Conservation (phyloP, 2,888 invertebrate genomes). For the Oligia fasciuncula region DNA sequence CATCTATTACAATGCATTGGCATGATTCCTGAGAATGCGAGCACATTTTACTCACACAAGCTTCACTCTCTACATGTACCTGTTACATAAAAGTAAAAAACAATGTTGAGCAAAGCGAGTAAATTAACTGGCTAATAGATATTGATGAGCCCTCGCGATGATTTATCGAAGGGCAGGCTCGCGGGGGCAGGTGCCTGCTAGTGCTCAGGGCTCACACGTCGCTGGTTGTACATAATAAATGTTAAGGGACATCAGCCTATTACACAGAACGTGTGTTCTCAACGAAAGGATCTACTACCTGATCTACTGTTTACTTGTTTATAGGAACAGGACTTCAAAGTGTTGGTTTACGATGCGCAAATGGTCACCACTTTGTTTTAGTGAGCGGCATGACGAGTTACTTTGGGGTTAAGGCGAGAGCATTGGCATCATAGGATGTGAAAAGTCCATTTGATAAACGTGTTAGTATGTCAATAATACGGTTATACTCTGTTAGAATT, state of each 20-base stretch:
- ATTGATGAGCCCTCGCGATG: slow-evolving; percentile 59
- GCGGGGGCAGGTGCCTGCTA: not conserved
- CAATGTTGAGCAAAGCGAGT: slow-evolving; percentile 46
- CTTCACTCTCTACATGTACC: not conserved
- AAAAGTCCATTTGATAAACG: not conserved
- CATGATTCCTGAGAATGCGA: not conserved
- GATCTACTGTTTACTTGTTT: not conserved
- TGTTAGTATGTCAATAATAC: not conserved
- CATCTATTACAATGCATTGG: not conserved
- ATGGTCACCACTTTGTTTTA: not conserved
- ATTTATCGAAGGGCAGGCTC: slow-evolving; percentile 41
- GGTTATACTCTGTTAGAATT: too few relatives aligned
- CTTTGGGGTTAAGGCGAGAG: not conserved
- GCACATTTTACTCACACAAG: not conserved
- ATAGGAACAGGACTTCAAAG: slow-evolving; percentile 9
- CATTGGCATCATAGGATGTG: not conserved
- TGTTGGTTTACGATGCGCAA: slow-evolving; percentile 30
- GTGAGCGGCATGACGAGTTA: slow-evolving; percentile 11
- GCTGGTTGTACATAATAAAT: slow-evolving; percentile 17
- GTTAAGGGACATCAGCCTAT: slow-evolving; percentile 1
- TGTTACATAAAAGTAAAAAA: slow-evolving; percentile 39
- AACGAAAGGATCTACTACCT: too few relatives aligned
- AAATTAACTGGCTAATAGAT: slow-evolving; percentile 61
- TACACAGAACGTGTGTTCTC: not conserved
- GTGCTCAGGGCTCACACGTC: slow-evolving; percentile 1